Evolutionary conservation across 2,797 vertebrate genomes (phyloP).

Genomic region (Typhlichthys subterraneus): DNA sequence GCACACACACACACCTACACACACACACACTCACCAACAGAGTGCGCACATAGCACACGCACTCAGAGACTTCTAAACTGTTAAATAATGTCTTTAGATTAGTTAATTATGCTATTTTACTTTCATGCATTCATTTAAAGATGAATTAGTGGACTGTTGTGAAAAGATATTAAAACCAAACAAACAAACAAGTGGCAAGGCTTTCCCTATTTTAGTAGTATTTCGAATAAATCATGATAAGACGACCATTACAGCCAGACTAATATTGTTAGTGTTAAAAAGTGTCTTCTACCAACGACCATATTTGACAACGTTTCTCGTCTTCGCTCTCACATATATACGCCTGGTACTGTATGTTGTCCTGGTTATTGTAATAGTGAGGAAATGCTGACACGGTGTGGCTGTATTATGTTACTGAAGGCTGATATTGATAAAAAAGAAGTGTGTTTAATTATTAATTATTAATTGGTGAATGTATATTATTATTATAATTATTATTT

Average conservation of each 20-base stretch:
- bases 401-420: constrained; percentile 36
- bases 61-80: no score
- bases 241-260: background rate
- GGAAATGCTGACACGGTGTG: constrained; percentile 56
- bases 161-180: no score
- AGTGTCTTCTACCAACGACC: no score
- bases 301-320: no score
- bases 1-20: background rate
- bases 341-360: background rate
- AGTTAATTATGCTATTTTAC: no score
- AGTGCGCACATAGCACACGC: background rate
- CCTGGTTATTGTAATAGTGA: background rate
- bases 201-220: no score
- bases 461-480: background rate
- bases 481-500: background rate
- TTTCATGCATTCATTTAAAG: no score
- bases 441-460: background rate
- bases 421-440: background rate
- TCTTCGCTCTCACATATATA: no score
- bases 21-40: constrained; percentile 7
- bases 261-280: no score
- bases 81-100: no score
- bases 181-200: no score
- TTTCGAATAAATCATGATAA: background rate
- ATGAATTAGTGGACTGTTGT: no score